These are phyloP conservation scores for Chrysomela aeneicollis DNA, from an alignment of 2,888 invertebrate genomes.

Conservation along the genomic window DNA sequence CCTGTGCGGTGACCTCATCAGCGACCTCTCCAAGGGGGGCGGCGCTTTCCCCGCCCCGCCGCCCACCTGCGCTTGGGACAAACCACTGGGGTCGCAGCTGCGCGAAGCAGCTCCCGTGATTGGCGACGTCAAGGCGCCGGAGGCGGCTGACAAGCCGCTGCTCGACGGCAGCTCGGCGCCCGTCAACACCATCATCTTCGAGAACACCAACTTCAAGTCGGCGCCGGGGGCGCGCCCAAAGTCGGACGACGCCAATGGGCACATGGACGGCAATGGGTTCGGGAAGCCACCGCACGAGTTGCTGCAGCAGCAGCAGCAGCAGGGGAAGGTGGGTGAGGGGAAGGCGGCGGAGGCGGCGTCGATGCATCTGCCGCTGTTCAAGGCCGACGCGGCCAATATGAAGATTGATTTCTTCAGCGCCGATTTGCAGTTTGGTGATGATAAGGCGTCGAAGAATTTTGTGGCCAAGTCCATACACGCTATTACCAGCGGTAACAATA, in stretches of 20 bases:
- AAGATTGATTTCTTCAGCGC: conserved; percentile 93
- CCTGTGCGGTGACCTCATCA: conserved; percentile 59
- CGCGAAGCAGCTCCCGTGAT: conserved; percentile 63
- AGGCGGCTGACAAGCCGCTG: too few species aligned
- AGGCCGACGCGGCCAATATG: conserved; percentile 87
- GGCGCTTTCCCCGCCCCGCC: conserved; percentile 20
- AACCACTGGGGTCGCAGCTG: conserved; percentile 77
- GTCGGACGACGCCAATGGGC: conserved; percentile 63
- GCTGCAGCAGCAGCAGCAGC: conserved; percentile 50
- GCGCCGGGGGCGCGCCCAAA: conserved; percentile 70
- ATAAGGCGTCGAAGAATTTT: conserved; percentile 68
- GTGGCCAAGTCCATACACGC: conserved; percentile 68
- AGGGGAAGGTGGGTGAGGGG: too few species aligned
- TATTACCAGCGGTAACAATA: conserved; percentile 73
- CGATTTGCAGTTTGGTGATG: conserved; percentile 79
- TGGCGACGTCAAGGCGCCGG: too few species aligned
- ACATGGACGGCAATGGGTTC: conserved; percentile 59
- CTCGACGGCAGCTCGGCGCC: conserved; percentile 81
- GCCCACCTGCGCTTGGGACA: conserved; percentile 80
- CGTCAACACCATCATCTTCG: conserved; percentile 88
- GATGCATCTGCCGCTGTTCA: conserved; percentile 75
- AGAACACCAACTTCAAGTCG: conserved; percentile 89
- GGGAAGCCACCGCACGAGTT: conserved; percentile 59
- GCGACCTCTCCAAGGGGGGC: conserved; percentile 60
- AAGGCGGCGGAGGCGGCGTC: conserved; percentile 40